A percentile compares a stretch with the other conserved stretches of the same genome.
Evolutionary conservation across 2,113 vertebrate genomes (phyloP).

Genomic region (Axis porcinus): DNA sequence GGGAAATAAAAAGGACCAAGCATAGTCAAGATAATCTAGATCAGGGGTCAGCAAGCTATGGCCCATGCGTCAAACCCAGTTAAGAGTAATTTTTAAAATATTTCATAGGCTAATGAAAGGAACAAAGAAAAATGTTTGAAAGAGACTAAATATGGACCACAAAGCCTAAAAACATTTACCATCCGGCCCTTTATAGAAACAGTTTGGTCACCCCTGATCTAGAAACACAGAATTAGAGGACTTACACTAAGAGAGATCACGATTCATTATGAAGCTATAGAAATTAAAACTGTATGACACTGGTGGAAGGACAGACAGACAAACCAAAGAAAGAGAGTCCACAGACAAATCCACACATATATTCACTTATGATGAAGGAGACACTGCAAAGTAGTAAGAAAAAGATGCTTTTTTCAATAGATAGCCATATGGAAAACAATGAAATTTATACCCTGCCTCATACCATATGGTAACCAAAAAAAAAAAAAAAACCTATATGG

Average conservation of each 20-base stretch:
- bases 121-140: neutral
- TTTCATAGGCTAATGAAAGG: neutral
- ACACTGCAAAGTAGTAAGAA: neutral
- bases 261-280: neutral
- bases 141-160: neutral
- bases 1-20: neutral
- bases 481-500: neutral
- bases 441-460: neutral
- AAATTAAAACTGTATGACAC: neutral
- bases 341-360: neutral
- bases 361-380: neutral
- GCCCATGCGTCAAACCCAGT: neutral
- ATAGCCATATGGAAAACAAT: neutral
- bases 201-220: neutral
- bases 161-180: conserved; percentile 31
- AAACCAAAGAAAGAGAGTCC: neutral
- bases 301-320: neutral
- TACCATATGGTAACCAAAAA: neutral
- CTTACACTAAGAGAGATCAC: neutral
- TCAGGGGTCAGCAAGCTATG: neutral
- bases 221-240: neutral
- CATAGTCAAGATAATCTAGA: neutral
- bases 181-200: neutral
- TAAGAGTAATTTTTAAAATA: neutral
- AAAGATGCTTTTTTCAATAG: neutral